phyloP scores from a whole-genome alignment of 2,797 vertebrate genomes.

The Lepidocolaptes lacrymiger region DNA sequence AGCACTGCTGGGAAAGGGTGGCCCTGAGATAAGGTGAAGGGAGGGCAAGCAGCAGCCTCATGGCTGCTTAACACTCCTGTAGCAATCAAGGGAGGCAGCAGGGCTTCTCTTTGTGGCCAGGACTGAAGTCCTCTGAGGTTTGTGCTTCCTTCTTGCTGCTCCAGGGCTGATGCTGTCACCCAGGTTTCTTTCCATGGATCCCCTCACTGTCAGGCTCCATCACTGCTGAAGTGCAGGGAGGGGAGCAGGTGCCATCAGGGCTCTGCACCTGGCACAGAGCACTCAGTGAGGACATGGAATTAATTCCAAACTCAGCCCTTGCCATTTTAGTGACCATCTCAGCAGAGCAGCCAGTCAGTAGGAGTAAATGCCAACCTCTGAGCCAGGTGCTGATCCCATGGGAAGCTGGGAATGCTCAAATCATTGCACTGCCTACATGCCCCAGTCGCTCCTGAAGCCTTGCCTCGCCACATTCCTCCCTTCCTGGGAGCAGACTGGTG shows the following conservation, averaged over 20 bases:
- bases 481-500: background rate
- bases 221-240: background rate
- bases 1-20: background rate
- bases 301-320: background rate
- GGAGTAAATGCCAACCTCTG: background rate
- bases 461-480: background rate
- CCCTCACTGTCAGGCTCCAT: rapidly evolving
- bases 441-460: background rate
- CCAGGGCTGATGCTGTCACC: rapidly evolving
- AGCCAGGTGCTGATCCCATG: background rate
- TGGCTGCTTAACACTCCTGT: background rate
- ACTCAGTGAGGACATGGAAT: background rate
- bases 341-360: background rate
- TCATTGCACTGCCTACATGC: background rate
- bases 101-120: background rate
- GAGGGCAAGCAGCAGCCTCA: rapidly evolving
- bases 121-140: background rate
- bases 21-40: background rate
- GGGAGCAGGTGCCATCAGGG: background rate
- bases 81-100: background rate
- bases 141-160: background rate
- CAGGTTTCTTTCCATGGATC: background rate
- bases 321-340: background rate
- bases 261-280: background rate
- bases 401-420: background rate